Base-by-base conservation (phyloP, 2,113 vertebrate genomes). In the Erythrocercus mccallii region DNA sequence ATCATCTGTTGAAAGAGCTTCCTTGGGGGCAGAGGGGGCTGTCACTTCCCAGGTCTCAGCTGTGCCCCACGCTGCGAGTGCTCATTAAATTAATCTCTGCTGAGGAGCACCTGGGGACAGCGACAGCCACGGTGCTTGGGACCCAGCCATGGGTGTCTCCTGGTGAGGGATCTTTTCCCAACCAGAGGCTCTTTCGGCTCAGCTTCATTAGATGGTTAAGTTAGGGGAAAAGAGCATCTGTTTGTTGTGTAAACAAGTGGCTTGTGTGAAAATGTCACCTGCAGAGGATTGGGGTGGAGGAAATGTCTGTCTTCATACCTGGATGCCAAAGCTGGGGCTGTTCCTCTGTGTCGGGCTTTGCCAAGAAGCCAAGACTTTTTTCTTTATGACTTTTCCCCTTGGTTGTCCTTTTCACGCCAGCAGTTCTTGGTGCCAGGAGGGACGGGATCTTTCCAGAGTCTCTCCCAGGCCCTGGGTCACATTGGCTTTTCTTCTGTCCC, bases 101-200 rank as follows among this genome's bases (percentile, higher is more conserved):
- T 74, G 86, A 89, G 89, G 81, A 89, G 93, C 88, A 97, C 92
- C 94, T 97, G 71, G 94, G 86, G 87, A 93, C 91, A 66, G 87
- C 22, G 2, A 30, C 88, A 77, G 88, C 90, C 85, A 13, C 10
- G 37, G 64, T 35, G 60, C 3, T 71, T 81, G 86, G 57, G 82
- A 81, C 81, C 81, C 88, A 93, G 51, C 66, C 92, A 71, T 50
- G 95, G 88, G 69, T 92, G 86, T 86, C 93, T 92, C 31, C 74
- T 66, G 87, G 6, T 93, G 31, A 82, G 54, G 94, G 84, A 94
- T 54, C 79, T 88, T 58, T 68, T 78, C 85, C 79, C 86, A 74
- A 5, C 38, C 72, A 60, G 40, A 66, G 79, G 28, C 65, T 92
- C 76, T 78, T 71, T 84, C 74, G 64, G 60, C 90, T 95, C 88